phyloP scores from a whole-genome alignment of 2,113 vertebrate species.

The Vulpes lagopus region DNA sequence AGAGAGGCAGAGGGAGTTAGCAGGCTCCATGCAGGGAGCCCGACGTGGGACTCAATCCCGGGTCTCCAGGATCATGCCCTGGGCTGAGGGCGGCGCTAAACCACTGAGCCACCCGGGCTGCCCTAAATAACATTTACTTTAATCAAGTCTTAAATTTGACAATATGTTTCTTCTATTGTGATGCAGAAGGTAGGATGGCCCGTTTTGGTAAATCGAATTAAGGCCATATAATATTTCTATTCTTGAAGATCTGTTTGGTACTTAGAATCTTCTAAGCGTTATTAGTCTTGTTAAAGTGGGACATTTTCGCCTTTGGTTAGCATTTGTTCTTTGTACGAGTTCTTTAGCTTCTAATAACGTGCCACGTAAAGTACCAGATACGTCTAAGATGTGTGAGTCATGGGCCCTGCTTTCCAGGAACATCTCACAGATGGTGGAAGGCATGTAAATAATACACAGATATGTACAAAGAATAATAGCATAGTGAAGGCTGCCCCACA shows the following conservation, averaged over 20 bases:
- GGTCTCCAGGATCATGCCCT: too few relatives aligned
- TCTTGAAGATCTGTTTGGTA: slow-evolving; percentile 16
- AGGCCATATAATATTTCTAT: not conserved
- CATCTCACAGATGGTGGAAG: not conserved
- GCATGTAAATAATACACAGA: not conserved
- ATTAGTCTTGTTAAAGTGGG: not conserved
- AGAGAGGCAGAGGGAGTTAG: too few relatives aligned
- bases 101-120: too few relatives aligned
- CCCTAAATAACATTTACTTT: not conserved
- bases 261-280: not conserved
- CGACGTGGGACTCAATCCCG: too few relatives aligned
- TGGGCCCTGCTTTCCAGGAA: not conserved
- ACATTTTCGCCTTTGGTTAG: not conserved
- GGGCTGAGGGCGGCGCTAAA: too few relatives aligned
- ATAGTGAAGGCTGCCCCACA: not conserved
- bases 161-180: not conserved
- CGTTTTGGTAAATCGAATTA: slow-evolving; percentile 23
- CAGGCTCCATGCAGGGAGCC: too few relatives aligned
- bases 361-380: not conserved
- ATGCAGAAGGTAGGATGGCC: not conserved
- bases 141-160: slow-evolving; percentile 37
- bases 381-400: not conserved
- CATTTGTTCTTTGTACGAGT: not conserved
- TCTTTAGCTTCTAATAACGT: not conserved
- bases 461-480: not conserved